These are phyloP conservation scores for Coenonympha glycerion DNA, from an alignment of 2,888 invertebrate genomes.

Conservation along the genomic window DNA sequence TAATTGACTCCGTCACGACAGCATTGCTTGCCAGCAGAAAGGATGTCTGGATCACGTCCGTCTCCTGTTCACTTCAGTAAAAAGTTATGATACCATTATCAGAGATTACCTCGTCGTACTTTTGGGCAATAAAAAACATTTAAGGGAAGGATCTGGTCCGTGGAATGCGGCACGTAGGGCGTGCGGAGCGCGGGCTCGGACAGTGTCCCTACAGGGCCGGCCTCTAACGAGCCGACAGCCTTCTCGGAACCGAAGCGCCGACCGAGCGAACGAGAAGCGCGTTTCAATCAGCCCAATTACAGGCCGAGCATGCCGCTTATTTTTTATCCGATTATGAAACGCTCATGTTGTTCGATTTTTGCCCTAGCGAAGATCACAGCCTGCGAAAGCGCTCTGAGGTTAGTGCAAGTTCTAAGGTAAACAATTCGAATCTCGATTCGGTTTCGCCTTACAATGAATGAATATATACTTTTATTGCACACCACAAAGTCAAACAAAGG, in stretches of 20 bases:
- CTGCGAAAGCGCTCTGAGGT: too few relatives aligned
- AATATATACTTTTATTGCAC: too few relatives aligned
- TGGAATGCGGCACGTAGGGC: slow-evolving; percentile 33
- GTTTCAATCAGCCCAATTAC: slow-evolving; percentile 75
- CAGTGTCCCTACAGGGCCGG: slow-evolving; percentile 44
- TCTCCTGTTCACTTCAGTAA: neutral
- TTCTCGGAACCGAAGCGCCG: slow-evolving; percentile 63
- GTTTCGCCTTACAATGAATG: too few relatives aligned
- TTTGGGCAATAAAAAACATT: slow-evolving; percentile 17
- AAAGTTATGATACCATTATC: slow-evolving; percentile 6
- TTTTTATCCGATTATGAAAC: slow-evolving; percentile 16
- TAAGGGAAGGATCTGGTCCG: slow-evolving; percentile 13
- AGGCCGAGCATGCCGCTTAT: slow-evolving; percentile 53
- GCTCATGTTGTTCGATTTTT: too few relatives aligned
- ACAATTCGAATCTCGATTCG: too few relatives aligned
- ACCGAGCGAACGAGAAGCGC: slow-evolving; percentile 58
- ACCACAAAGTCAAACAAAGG: too few relatives aligned
- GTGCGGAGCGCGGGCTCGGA: slow-evolving; percentile 43
- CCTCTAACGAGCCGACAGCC: slow-evolving; percentile 57
- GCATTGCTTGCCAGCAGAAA: neutral
- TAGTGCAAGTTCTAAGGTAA: too few relatives aligned
- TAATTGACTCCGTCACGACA: too few relatives aligned
- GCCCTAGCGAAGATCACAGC: too few relatives aligned
- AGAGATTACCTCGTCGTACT: slow-evolving; percentile 12
- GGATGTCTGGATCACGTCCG: neutral